Conservation (phyloP, 2,113 vertebrate species). For the Lasiurus borealis region DNA sequence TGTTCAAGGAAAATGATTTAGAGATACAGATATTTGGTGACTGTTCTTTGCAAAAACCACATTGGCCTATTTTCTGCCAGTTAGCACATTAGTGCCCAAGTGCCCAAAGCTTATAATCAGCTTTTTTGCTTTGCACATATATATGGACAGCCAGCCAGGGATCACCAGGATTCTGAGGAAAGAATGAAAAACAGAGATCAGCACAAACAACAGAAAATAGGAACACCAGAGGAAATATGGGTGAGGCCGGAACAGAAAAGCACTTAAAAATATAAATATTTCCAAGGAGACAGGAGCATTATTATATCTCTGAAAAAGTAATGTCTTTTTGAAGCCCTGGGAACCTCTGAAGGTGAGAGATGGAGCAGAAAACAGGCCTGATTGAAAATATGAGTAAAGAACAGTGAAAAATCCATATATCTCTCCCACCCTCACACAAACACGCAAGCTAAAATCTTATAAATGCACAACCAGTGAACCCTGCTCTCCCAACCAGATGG, state of each 20-base stretch:
- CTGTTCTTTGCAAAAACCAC: background rate
- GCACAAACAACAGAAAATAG: conserved; percentile 13
- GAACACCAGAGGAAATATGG: background rate
- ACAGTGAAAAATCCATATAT: background rate
- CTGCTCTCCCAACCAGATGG: background rate
- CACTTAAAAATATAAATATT: background rate
- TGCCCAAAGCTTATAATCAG: background rate
- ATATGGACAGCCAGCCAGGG: background rate
- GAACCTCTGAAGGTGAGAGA: background rate
- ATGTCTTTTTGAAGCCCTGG: background rate
- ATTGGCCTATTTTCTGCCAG: background rate
- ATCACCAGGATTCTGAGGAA: background rate
- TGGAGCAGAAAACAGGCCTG: background rate
- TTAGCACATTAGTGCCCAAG: background rate
- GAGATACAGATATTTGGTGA: background rate
- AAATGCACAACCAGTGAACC: background rate
- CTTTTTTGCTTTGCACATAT: background rate
- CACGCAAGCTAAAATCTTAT: background rate
- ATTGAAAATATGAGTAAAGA: background rate
- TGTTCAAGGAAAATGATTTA: background rate
- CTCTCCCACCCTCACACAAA: background rate
- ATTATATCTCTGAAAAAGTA: background rate
- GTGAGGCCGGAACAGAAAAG: background rate
- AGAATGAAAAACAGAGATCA: background rate
- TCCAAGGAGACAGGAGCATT: background rate